Base-by-base conservation (phyloP, 2,888 invertebrate species). In the Rhagophthalmus giganteus region DNA sequence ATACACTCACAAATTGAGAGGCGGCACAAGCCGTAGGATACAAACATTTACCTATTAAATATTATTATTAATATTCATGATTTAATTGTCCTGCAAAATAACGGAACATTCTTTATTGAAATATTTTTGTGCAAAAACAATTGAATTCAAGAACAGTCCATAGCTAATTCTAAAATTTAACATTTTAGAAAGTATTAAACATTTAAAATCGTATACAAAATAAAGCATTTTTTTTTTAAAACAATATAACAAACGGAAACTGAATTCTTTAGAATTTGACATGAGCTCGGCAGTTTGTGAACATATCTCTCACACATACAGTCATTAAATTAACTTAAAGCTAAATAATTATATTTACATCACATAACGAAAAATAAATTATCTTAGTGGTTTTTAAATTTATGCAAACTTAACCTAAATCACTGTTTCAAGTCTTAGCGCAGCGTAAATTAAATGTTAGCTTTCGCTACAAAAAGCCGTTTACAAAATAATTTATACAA, bases 1-100 rank as follows among this genome's bases (percentile, higher is more conserved):
- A 75, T 75, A 76, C 76, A 76, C 75, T 76, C 76, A 76, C 76
- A 75, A 75, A 74, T 73, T 75, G 76, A 76, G 76, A 76, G 65
- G 74, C 73, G 74, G 74, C 75, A 67, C 68, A 73, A 74, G 75
- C 75, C 76, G 74, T 74, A 75, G 76, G 75, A 75, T 76, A 76
- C 76, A 75, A 75, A 76, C 76, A 76, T 76, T 76, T 76, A 76
- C 74, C 76, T 76, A 76, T 72, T 73, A 73, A 72, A 73, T 73
- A 75, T 76, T 75, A 76, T 75, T 76, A 76, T 76, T 76, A 76
- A 73, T 76, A 76, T 75, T 76, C 76, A 75, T 73, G 68, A 69
- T 65, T 64, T 62, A 62, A 63, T 57, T 64, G 48, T 60, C 65
- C 64, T 65, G 61, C 64, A 68, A 68, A 65, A 63, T 63, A 72